These are phyloP conservation scores for Chaenocephalus aceratus DNA, from an alignment of 2,113 vertebrate species.

Conservation along the genomic window DNA sequence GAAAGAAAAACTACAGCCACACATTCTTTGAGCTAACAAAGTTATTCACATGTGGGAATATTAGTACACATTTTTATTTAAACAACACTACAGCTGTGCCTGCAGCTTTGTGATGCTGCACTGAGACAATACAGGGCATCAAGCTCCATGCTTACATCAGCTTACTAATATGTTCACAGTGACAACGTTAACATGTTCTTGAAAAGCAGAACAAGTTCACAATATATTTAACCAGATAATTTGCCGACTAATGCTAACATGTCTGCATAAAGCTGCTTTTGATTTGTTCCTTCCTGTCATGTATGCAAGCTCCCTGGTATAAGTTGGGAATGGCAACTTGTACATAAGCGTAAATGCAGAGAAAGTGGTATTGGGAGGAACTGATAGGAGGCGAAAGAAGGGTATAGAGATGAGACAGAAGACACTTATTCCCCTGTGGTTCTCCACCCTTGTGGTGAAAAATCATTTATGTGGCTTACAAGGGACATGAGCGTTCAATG, in stretches of 20 bases:
- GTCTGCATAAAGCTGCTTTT: not conserved
- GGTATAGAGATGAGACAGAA: constrained; percentile 42
- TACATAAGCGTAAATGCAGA: not conserved
- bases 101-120: not conserved
- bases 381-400: constrained; percentile 8
- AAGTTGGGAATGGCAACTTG: not conserved
- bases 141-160: not conserved
- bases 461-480: constrained; percentile 66
- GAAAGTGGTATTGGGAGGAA: not conserved
- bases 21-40: not conserved
- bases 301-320: not conserved
- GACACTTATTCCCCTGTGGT: constrained; percentile 56
- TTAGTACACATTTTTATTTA: not conserved
- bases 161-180: not conserved
- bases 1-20: not conserved
- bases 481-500: constrained; percentile 62
- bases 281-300: not conserved
- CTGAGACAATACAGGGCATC: not conserved
- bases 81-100: not conserved
- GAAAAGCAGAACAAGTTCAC: no score
- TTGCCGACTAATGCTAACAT: not conserved
- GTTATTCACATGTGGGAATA: not conserved
- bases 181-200: not conserved
- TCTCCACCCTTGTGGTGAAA: constrained; percentile 38
- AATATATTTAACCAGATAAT: not conserved